phyloP scores from a whole-genome alignment of 2,113 vertebrate genomes.

The Eublepharis macularius region DNA sequence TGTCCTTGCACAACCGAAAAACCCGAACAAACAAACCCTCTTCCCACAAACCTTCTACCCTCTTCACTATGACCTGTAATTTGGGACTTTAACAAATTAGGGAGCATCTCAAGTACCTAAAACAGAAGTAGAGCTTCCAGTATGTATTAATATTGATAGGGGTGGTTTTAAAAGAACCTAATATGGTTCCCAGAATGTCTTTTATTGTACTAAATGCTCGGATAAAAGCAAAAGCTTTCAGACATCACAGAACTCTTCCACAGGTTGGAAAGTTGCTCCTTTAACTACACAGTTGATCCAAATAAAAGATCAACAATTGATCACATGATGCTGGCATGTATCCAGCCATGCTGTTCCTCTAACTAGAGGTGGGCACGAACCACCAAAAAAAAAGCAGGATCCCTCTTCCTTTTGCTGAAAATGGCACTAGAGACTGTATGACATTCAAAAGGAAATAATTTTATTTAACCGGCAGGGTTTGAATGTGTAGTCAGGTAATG shows the following conservation, averaged over 20 bases:
- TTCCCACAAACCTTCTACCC: no score
- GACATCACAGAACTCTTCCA: neutral
- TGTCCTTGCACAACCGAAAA: neutral
- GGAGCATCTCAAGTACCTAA: neutral
- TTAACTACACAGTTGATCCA: neutral
- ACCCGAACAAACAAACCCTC: no score
- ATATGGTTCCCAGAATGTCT: no score
- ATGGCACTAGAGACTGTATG: no score
- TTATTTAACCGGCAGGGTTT: no score
- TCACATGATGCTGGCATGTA: no score
- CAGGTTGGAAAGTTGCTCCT: neutral
- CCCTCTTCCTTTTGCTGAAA: no score
- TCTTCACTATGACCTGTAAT: neutral
- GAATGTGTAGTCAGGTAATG: no score
- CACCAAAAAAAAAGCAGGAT: no score
- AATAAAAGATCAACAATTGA: neutral
- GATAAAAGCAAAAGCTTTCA: neutral
- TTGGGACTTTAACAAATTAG: fast-evolving
- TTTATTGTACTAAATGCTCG: neutral
- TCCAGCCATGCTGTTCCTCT: no score
- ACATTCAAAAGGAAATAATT: no score
- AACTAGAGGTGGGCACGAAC: no score
- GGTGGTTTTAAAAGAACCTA: neutral
- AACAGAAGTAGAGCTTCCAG: neutral
- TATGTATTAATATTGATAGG: neutral